Evolutionary conservation across 2,113 vertebrate genomes (phyloP).

Genomic region (Pelodiscus sinensis): DNA sequence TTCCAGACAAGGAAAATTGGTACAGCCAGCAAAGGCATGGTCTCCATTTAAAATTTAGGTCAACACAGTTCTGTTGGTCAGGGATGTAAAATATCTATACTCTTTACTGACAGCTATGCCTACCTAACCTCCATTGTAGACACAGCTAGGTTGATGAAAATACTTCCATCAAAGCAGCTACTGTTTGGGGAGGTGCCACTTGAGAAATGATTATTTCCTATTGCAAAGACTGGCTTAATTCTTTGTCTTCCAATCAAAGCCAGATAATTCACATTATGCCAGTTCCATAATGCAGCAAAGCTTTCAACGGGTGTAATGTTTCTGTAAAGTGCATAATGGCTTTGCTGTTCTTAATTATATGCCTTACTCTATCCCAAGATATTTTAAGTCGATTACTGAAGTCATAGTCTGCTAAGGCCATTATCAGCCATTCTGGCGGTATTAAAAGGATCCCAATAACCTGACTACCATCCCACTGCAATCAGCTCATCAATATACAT

Average conservation of each 20-base stretch:
- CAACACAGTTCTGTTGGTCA: not conserved
- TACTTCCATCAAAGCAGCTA: not conserved
- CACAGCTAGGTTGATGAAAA: not conserved
- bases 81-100: not conserved
- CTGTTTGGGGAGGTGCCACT: not conserved
- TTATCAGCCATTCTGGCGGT: conserved; percentile 74
- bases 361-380: conserved; percentile 49
- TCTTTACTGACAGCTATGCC: not conserved
- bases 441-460: conserved; percentile 77
- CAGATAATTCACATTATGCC: not conserved
- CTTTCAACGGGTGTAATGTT: not conserved
- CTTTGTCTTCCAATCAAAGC: not conserved
- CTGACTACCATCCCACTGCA: conserved; percentile 60
- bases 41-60: not conserved
- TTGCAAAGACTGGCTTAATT: not conserved
- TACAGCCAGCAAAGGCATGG: not conserved
- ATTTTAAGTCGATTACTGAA: conserved; percentile 70
- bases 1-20: not conserved
- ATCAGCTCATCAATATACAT: conserved; percentile 82
- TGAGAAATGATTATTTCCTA: not conserved
- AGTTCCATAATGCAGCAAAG: not conserved
- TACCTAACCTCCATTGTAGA: not conserved
- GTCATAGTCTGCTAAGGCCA: conserved; percentile 56
- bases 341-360: conserved; percentile 44
- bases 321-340: conserved; percentile 14